A percentile compares a stretch with the other conserved stretches of the same genome.
Evolutionary conservation across 2,797 vertebrate species (phyloP).

Genomic region (Champsocephalus esox): DNA sequence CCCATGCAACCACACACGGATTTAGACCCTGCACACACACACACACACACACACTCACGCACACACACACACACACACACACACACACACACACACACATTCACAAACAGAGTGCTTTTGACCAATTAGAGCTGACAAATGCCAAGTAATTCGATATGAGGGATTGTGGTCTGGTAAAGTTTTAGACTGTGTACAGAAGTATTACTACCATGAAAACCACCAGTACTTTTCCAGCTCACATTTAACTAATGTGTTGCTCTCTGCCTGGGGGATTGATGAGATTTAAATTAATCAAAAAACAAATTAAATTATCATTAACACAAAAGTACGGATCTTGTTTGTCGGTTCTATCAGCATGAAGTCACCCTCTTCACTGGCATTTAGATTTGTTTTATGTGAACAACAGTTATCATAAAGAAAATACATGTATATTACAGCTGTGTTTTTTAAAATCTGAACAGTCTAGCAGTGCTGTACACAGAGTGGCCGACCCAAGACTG

Average conservation of each 20-base stretch:
- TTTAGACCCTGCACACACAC: constrained; percentile 27
- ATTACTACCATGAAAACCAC: constrained; percentile 63
- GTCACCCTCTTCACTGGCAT: neutral
- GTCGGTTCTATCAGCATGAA: neutral
- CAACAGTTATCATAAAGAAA: neutral
- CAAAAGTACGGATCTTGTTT: constrained; percentile 5
- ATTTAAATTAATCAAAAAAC: constrained; percentile 37
- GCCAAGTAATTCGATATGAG: constrained; percentile 70
- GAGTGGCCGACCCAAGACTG: neutral
- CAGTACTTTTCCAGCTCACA: constrained; percentile 58
- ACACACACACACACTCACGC: constrained; percentile 24
- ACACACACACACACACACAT: constrained; percentile 11
- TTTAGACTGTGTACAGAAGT: constrained; percentile 47
- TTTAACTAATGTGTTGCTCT: constrained; percentile 26
- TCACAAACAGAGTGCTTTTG: constrained; percentile 26
- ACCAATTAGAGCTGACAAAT: constrained; percentile 65
- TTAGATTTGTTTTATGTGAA: neutral
- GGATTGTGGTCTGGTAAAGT: constrained; percentile 61
- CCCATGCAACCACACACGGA: constrained; percentile 24
- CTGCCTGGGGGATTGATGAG: constrained; percentile 31
- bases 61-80: constrained; percentile 17
- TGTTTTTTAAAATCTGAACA: neutral
- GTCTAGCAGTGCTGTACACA: neutral
- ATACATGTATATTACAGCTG: neutral
- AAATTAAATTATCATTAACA: neutral